These are phyloP conservation scores for Himalopsyche anomala DNA, from an alignment of 2,888 invertebrate species.

Conservation along the genomic window DNA sequence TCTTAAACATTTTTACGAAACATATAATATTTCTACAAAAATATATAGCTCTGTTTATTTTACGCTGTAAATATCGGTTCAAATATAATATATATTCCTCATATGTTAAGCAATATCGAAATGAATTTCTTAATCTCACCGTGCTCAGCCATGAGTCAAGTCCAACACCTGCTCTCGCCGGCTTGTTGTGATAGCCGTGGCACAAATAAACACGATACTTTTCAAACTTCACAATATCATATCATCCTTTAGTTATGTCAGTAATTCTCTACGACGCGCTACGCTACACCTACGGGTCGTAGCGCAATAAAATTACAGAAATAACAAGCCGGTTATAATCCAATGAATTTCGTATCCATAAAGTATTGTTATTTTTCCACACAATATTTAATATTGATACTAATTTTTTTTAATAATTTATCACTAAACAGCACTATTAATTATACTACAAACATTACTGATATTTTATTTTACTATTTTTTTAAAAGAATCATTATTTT, in stretches of 20 bases:
- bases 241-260: conserved; percentile 23
- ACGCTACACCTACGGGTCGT: background rate
- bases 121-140: no score
- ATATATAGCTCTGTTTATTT: no score
- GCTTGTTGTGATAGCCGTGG: background rate
- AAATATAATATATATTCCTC: no score
- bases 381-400: no score
- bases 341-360: background rate
- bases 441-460: background rate
- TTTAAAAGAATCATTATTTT: background rate
- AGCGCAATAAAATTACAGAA: background rate
- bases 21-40: no score
- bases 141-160: background rate
- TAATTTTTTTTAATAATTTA: background rate
- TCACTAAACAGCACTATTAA: background rate
- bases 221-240: conserved; percentile 36
- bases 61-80: no score
- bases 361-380: background rate
- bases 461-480: background rate
- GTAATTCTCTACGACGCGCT: background rate
- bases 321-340: background rate
- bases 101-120: no score
- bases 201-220: conserved; percentile 30
- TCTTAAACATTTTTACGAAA: no score
- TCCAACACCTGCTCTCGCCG: conserved; percentile 37